Evolutionary conservation across 2,888 invertebrate genomes (phyloP).

Genomic region (Cryptus viduatorius): DNA sequence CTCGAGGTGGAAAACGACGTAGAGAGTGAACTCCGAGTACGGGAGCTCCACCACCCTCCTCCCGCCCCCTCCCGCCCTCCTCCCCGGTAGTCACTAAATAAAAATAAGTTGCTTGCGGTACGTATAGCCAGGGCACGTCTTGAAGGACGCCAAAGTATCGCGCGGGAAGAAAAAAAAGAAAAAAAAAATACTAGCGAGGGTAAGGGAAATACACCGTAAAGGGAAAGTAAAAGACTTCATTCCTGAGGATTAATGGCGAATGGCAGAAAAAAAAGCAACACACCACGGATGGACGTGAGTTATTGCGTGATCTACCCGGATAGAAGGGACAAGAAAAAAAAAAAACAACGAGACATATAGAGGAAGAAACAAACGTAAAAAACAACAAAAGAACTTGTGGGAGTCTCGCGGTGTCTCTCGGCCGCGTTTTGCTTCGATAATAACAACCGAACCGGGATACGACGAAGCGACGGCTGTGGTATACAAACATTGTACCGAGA

Average conservation of each 20-base stretch:
- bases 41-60: conserved; percentile 38
- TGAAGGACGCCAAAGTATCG: conserved; percentile 61
- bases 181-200: conserved; percentile 4
- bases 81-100: conserved; percentile 66
- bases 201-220: conserved; percentile 56
- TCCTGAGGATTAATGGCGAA: conserved; percentile 66
- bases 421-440: conserved; percentile 4
- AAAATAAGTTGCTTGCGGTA: conserved; percentile 68
- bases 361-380: neutral
- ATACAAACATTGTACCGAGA: conserved; percentile 26
- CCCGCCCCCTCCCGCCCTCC: neutral
- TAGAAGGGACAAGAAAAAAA: conserved; percentile 23
- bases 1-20: conserved; percentile 51
- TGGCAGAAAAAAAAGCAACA: conserved; percentile 23
- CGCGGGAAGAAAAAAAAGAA: conserved; percentile 25
- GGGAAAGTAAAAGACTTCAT: conserved; percentile 66
- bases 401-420: conserved; percentile 7
- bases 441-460: neutral
- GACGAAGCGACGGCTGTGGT: conserved; percentile 17
- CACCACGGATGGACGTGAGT: conserved; percentile 49
- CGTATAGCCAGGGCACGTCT: conserved; percentile 52
- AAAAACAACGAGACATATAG: conserved; percentile 1
- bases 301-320: conserved; percentile 57
- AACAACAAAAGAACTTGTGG: conserved; percentile 4
- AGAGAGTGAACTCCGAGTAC: conserved; percentile 45